Evolutionary conservation across 2,888 invertebrate species (phyloP).

Genomic region (Torymus aiolomorphi): DNA sequence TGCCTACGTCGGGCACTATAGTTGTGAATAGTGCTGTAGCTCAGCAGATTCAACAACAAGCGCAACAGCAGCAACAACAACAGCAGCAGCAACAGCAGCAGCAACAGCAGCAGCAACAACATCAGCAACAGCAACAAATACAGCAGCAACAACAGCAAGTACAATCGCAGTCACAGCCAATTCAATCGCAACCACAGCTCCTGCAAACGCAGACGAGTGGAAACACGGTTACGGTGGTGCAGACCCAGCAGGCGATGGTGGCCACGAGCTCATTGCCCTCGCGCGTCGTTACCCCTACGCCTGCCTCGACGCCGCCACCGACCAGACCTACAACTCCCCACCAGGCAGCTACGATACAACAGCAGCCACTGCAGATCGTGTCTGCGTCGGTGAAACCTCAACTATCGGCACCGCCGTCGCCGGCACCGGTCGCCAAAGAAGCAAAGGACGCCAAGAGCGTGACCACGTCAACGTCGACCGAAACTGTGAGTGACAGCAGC

Average conservation of each 20-base stretch:
- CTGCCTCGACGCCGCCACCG: slow-evolving; percentile 72
- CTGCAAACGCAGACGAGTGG: neutral
- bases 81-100: slow-evolving; percentile 28
- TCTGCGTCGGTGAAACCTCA: slow-evolving; percentile 14
- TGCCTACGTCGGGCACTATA: slow-evolving; percentile 73
- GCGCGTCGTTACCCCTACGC: slow-evolving; percentile 72
- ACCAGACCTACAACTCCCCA: slow-evolving; percentile 77
- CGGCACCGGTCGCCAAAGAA: slow-evolving; percentile 15
- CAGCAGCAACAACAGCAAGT: slow-evolving; percentile 29
- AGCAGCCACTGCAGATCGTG: slow-evolving; percentile 59
- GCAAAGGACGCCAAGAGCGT: slow-evolving; percentile 63
- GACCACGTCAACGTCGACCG: slow-evolving; percentile 68
- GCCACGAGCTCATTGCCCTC: slow-evolving; percentile 69
- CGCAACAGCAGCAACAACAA: slow-evolving; percentile 17
- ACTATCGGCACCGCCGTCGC: slow-evolving; percentile 53
- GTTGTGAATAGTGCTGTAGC: slow-evolving; percentile 71
- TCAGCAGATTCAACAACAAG: slow-evolving; percentile 58
- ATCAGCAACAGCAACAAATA: slow-evolving; percentile 19
- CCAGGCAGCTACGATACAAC: slow-evolving; percentile 75
- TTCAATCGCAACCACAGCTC: slow-evolving; percentile 14
- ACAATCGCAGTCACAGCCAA: slow-evolving; percentile 7
- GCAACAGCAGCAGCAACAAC: slow-evolving; percentile 27
- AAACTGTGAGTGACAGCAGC: slow-evolving; percentile 42
- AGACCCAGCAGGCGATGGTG: slow-evolving; percentile 68
- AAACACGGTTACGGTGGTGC: slow-evolving; percentile 60